Evolutionary conservation across 2,113 vertebrate species (phyloP).

Genomic region (Fukomys damarensis): DNA sequence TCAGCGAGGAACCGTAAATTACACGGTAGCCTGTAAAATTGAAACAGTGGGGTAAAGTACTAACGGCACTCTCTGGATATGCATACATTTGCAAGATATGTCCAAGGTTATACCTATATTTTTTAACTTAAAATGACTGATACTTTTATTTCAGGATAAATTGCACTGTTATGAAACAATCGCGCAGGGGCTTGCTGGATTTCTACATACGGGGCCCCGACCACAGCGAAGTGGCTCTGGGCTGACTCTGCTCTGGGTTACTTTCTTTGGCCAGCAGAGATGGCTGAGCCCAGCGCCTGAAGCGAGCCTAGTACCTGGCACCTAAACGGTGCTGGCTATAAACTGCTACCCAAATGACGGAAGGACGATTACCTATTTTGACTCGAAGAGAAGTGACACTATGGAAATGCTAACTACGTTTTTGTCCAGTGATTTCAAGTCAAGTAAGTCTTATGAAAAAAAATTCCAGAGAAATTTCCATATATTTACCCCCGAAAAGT

Average conservation of each 20-base stretch:
- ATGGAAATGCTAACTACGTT: not conserved
- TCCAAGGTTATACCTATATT: not conserved
- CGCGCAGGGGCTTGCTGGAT: not conserved
- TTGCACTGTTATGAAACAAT: not conserved
- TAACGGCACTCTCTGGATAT: not conserved
- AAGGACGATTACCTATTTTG: not conserved
- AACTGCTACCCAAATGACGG: not conserved
- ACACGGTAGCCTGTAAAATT: not conserved
- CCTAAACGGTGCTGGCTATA: not conserved
- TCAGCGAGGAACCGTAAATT: not conserved
- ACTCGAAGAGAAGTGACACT: not conserved
- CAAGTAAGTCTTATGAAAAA: not conserved
- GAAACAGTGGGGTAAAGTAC: not conserved
- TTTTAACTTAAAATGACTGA: not conserved
- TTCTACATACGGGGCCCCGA: not conserved
- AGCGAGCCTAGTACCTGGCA: not conserved
- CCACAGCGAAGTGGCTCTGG: not conserved
- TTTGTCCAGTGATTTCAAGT: not conserved
- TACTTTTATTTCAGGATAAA: slow-evolving; percentile 3
- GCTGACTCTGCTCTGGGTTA: not conserved
- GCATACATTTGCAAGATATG: not conserved
- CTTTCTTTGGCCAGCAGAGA: not conserved
- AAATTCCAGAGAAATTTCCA: not conserved
- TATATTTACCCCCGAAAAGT: not conserved
- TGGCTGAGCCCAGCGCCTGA: not conserved